phyloP scores from a whole-genome alignment of 2,888 invertebrate genomes.

The Diaphora mendica region DNA sequence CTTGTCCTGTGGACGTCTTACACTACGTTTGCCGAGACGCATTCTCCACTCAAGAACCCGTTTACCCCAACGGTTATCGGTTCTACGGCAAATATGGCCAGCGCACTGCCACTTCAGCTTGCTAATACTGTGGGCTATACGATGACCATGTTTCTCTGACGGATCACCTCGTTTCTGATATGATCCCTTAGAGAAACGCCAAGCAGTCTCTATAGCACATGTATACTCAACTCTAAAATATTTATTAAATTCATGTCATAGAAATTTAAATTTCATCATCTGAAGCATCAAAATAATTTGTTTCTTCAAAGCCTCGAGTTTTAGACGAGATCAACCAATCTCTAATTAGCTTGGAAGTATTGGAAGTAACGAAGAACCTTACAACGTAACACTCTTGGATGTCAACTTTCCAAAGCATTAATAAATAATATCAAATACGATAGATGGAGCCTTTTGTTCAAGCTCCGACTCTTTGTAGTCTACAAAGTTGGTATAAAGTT shows the following conservation, averaged over 20 bases:
- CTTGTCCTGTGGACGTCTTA: too few species aligned
- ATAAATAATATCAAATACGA: constrained; percentile 50
- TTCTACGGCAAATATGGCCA: too few species aligned
- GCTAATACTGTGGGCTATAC: too few species aligned
- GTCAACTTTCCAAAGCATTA: constrained; percentile 41
- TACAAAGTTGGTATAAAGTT: constrained; percentile 49
- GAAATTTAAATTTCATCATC: constrained; percentile 1
- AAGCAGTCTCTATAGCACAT: neutral
- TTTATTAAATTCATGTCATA: neutral
- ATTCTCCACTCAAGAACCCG: too few species aligned
- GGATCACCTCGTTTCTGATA: too few species aligned
- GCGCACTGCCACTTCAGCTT: too few species aligned
- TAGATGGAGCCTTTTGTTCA: constrained; percentile 37
- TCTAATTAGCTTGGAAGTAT: constrained; percentile 14
- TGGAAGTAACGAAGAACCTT: constrained; percentile 10
- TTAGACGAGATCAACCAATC: constrained; percentile 16
- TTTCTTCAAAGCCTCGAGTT: neutral
- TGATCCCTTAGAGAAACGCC: too few species aligned
- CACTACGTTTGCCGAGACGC: too few species aligned
- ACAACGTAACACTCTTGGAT: constrained; percentile 28
- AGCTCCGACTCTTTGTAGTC: constrained; percentile 51
- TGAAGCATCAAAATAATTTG: constrained; percentile 12
- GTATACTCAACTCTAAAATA: neutral
- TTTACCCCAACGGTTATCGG: too few species aligned
- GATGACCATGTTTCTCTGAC: too few species aligned